These are phyloP conservation scores for Orchestes rusci DNA, from an alignment of 2,888 invertebrate species.

Conservation along the genomic window DNA sequence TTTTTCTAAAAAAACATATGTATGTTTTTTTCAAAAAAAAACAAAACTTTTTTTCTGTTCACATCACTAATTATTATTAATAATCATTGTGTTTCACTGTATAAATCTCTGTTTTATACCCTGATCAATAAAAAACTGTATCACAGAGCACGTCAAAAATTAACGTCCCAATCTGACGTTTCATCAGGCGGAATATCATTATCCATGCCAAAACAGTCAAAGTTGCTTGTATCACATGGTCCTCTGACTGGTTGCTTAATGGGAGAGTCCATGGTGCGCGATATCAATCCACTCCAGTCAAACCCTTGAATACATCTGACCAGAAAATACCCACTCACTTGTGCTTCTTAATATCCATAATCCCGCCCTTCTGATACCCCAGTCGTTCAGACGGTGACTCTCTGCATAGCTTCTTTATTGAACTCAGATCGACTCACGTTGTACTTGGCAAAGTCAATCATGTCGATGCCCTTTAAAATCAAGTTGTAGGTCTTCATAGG, in stretches of 20 bases:
- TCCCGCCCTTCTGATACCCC: constrained; percentile 60
- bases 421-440: constrained; percentile 53
- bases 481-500: constrained; percentile 68
- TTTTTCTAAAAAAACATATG: no score
- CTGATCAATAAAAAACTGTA: no score
- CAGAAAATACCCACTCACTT: constrained; percentile 52
- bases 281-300: constrained; percentile 62
- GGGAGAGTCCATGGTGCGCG: constrained; percentile 49
- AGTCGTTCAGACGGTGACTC: constrained; percentile 61
- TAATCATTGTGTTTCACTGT: no score
- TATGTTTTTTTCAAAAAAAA: no score
- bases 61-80: no score
- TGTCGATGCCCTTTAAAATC: constrained; percentile 64
- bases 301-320: no score
- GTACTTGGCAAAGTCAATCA: constrained; percentile 58
- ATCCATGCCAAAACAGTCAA: constrained; percentile 60
- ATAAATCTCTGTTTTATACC: no score
- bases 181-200: constrained; percentile 61
- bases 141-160: no score
- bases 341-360: constrained; percentile 59
- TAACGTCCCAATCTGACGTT: constrained; percentile 56
- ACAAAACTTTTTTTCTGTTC: no score
- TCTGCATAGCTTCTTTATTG: constrained; percentile 61
- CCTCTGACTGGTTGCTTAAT: constrained; percentile 51
- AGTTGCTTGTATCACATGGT: constrained; percentile 61